These are phyloP conservation scores for Fulica atra DNA, from an alignment of 2,113 vertebrate species.

Conservation along the genomic window DNA sequence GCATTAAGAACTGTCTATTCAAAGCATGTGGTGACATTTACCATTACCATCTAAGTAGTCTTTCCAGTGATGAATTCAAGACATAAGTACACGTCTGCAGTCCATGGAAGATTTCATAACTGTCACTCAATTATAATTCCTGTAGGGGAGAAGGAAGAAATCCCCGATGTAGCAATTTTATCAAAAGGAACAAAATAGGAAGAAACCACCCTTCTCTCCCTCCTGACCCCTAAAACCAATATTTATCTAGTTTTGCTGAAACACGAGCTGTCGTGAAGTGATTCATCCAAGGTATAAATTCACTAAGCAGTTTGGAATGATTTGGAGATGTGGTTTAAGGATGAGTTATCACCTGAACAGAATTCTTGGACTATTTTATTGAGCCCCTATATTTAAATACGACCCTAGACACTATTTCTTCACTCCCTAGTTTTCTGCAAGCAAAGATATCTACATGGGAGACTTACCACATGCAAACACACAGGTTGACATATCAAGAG, in stretches of 20 bases:
- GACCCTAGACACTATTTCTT: not conserved
- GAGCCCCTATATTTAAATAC: not conserved
- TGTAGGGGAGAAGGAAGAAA: not conserved
- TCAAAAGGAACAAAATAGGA: not conserved
- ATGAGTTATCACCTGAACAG: not conserved
- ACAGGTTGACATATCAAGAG: not conserved
- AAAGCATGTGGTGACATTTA: not conserved
- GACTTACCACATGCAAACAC: not conserved
- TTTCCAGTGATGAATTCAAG: not conserved
- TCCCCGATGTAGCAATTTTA: not conserved
- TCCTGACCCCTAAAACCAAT: not conserved
- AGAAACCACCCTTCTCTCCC: not conserved
- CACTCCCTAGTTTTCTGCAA: not conserved
- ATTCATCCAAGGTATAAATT: not conserved
- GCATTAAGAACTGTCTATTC: not conserved
- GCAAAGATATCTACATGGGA: not conserved
- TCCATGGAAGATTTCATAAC: not conserved
- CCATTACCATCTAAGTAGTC: not conserved
- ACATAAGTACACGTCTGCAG: not conserved
- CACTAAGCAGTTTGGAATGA: not conserved
- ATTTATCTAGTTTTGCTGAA: not conserved
- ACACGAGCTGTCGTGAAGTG: not conserved
- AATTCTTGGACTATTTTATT: not conserved
- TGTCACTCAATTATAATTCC: not conserved
- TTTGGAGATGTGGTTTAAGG: not conserved